Percentiles rank a stretch among this genome's conserved stretches.
Conservation (phyloP, 2,888 invertebrate species). For the Neoscelio sp. region DNA sequence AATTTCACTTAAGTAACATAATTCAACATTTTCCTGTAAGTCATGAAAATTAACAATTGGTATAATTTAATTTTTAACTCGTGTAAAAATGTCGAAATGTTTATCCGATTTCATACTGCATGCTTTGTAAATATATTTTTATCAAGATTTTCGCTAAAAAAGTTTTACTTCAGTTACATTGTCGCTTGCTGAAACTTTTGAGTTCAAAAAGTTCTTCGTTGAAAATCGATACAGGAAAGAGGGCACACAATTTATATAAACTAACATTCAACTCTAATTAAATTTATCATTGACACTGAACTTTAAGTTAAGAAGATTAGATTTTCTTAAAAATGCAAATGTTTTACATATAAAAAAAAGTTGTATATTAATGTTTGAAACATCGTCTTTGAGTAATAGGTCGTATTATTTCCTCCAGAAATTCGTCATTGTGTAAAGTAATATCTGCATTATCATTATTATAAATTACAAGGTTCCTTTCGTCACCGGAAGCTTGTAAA, state of each 20-base stretch:
- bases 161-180: slow-evolving; percentile 28
- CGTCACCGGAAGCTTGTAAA: slow-evolving; percentile 45
- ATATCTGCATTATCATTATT: slow-evolving; percentile 47
- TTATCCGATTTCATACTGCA: slow-evolving; percentile 1
- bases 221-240: slow-evolving; percentile 12
- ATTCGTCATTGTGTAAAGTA: not conserved
- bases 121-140: slow-evolving; percentile 18
- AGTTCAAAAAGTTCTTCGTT: slow-evolving; percentile 24
- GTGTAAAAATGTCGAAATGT: slow-evolving; percentile 1
- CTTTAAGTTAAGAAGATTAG: slow-evolving; percentile 4
- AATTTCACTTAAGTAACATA: no score
- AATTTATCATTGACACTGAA: slow-evolving; percentile 21
- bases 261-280: slow-evolving; percentile 32
- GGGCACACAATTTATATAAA: slow-evolving; percentile 22
- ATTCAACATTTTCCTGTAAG: no score
- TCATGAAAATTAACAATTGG: no score
- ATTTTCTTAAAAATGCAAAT: not conserved
- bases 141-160: slow-evolving; percentile 29
- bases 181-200: slow-evolving; percentile 36
- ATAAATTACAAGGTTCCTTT: slow-evolving; percentile 56
- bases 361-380: no score
- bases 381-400: no score
- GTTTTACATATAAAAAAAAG: no score
- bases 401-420: no score
- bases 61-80: no score